Evolutionary conservation across 2,888 invertebrate species (phyloP).

Genomic region (Calephelis perditalis): DNA sequence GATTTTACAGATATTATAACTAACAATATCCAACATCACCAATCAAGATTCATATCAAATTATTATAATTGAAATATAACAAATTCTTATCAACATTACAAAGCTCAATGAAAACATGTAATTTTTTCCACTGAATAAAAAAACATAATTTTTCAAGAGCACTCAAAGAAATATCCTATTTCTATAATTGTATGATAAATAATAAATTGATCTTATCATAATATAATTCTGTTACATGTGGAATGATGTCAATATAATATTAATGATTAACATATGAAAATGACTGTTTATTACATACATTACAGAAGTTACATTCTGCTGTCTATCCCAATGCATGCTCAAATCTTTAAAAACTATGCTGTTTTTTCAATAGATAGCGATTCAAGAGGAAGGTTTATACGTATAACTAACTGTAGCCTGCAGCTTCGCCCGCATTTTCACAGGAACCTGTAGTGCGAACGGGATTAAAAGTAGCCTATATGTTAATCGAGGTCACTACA

Average conservation of each 20-base stretch:
- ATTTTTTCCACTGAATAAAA: conserved; percentile 8
- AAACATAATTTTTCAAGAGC: conserved; percentile 3
- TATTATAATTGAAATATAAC: not conserved
- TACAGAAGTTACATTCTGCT: not conserved
- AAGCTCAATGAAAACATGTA: not conserved
- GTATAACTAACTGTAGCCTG: no score
- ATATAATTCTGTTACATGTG: conserved; percentile 1
- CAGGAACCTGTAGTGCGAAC: no score
- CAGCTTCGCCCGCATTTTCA: no score
- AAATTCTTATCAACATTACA: not conserved
- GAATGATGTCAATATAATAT: conserved; percentile 9
- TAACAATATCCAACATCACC: not conserved
- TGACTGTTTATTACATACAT: not conserved
- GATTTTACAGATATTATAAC: not conserved
- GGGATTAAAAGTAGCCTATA: no score
- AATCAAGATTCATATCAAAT: not conserved
- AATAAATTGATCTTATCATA: conserved; percentile 7
- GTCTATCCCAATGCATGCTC: no score
- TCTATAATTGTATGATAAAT: conserved; percentile 9
- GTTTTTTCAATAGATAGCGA: no score
- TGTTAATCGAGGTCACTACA: no score
- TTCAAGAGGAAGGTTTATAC: no score
- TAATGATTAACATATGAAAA: not conserved
- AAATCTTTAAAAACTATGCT: no score
- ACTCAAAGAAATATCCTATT: not conserved